A percentile compares a stretch with the other conserved stretches of the same genome.
Conservation (phyloP, 1,140 invertebrate genomes). For the Drosophila malerkotliana region DNA sequence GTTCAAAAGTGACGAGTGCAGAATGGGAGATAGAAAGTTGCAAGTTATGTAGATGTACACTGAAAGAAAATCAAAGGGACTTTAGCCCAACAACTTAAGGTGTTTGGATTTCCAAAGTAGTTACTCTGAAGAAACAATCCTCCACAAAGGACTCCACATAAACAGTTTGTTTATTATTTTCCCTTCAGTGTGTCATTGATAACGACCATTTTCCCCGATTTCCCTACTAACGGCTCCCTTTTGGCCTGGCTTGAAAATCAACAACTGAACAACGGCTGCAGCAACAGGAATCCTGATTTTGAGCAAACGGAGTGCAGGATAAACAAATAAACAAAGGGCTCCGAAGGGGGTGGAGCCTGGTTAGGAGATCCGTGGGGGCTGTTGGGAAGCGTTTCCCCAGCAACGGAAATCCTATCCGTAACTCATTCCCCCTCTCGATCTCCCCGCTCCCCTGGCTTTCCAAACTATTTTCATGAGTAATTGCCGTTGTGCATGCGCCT, state of each 20-base stretch:
- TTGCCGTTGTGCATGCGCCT: slow-evolving; percentile 66
- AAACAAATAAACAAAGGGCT: slow-evolving; percentile 63
- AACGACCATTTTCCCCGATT: background rate
- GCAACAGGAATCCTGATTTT: slow-evolving; percentile 63
- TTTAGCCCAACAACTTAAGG: too few relatives aligned
- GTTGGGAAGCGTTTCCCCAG: slow-evolving; percentile 6
- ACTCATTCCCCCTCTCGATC: slow-evolving; percentile 31
- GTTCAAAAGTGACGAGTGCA: slow-evolving; percentile 18
- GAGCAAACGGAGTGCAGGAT: slow-evolving; percentile 57
- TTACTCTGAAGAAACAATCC: too few relatives aligned
- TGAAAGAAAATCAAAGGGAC: background rate
- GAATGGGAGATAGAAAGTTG: slow-evolving; percentile 13
- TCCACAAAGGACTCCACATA: too few relatives aligned
- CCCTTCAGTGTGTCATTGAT: slow-evolving; percentile 4
- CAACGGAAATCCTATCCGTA: slow-evolving; percentile 49
- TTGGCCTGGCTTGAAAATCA: slow-evolving; percentile 34
- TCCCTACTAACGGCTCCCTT: background rate
- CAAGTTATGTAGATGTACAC: slow-evolving; percentile 28
- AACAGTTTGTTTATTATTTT: background rate
- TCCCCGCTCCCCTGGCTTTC: background rate
- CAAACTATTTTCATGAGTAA: slow-evolving; percentile 68
- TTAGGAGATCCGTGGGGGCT: background rate
- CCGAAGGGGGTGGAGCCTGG: background rate
- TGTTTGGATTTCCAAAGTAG: too few relatives aligned
- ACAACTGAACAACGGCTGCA: slow-evolving; percentile 32